phyloP scores from a whole-genome alignment of 2,113 vertebrate species.

The Aspidoscelis tigris region DNA sequence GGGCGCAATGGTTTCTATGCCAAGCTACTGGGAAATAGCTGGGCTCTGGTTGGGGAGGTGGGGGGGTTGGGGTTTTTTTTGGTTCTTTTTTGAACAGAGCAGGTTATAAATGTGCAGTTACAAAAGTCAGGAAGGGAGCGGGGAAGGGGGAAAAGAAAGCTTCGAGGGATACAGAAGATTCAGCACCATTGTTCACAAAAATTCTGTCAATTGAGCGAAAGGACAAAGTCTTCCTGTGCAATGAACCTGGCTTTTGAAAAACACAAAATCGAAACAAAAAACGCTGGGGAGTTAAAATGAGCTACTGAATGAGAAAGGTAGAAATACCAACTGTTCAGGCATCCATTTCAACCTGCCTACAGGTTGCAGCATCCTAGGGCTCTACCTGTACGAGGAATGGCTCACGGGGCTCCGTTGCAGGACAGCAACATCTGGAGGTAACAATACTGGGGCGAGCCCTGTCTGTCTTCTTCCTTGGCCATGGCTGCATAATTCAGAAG shows the following conservation, averaged over 20 bases:
- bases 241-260: slow-evolving; percentile 83
- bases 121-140: slow-evolving; percentile 55
- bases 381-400: too few relatives aligned
- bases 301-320: slow-evolving; percentile 89
- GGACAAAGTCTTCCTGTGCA: slow-evolving; percentile 93
- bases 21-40: slow-evolving; percentile 65
- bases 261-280: slow-evolving; percentile 24
- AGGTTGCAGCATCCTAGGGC: too few relatives aligned
- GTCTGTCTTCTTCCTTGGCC: background rate
- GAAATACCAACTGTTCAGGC: slow-evolving; percentile 98
- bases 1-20: slow-evolving; percentile 68
- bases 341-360: slow-evolving; percentile 85
- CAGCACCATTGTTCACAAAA: slow-evolving; percentile 79
- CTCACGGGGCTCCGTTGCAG: too few relatives aligned
- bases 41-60: slow-evolving; percentile 51
- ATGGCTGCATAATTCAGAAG: background rate
- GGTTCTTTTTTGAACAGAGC: slow-evolving; percentile 70
- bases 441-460: too few relatives aligned
- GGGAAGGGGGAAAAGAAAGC: slow-evolving; percentile 44
- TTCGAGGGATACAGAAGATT: slow-evolving; percentile 66
- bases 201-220: slow-evolving; percentile 75
- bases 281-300: slow-evolving; percentile 85
- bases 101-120: slow-evolving; percentile 77
- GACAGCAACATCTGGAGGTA: too few relatives aligned
- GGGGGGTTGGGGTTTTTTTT: too few relatives aligned